Evolutionary conservation across 2,797 vertebrate genomes (phyloP).

Genomic region (Hypotaenidia okinawae): DNA sequence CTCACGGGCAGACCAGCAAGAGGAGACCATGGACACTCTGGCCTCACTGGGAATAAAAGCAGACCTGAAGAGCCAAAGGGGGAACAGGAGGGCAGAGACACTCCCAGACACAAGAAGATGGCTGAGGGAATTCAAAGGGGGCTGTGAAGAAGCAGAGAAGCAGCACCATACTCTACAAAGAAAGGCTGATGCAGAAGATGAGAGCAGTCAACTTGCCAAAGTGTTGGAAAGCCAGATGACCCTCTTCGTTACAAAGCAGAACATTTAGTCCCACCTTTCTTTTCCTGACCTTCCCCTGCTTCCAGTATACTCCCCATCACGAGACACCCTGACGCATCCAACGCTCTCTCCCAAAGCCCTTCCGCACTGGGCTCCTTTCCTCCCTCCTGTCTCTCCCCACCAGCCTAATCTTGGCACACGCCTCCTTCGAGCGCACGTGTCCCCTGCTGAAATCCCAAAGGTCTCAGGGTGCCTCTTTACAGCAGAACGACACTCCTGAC

Average conservation of each 20-base stretch:
- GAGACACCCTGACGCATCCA: neutral
- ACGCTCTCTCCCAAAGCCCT: neutral
- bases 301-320: neutral
- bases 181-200: neutral
- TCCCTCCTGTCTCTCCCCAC: neutral
- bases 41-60: too few species aligned
- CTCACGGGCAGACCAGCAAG: too few species aligned
- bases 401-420: too few species aligned
- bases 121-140: neutral
- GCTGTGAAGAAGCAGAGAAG: neutral
- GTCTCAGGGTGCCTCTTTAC: too few species aligned
- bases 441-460: too few species aligned
- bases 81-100: too few species aligned
- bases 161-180: neutral
- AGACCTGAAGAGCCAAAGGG: too few species aligned
- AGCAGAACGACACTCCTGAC: too few species aligned
- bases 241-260: neutral
- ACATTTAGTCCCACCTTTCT: neutral
- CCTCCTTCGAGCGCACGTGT: too few species aligned
- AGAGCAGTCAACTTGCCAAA: neutral
- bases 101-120: neutral
- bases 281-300: neutral
- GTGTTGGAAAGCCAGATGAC: neutral
- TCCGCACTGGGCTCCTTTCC: constrained; percentile 4
- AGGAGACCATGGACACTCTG: too few species aligned